Conservation (phyloP, 2,888 invertebrate genomes). For the Quadroppia sp. region DNA sequence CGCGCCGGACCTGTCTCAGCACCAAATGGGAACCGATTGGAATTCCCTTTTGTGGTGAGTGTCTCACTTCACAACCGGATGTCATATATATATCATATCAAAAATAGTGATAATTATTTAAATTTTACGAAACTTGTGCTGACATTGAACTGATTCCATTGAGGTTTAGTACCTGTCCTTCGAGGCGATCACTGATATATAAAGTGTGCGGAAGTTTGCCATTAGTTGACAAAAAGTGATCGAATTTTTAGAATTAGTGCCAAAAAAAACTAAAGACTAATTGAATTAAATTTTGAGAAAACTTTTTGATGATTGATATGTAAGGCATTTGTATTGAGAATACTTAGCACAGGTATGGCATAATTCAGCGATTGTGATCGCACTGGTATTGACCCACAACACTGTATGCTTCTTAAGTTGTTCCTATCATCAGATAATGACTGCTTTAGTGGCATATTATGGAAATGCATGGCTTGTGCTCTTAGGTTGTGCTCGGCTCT, state of each 20-base stretch:
- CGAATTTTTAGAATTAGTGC: not conserved
- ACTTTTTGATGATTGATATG: not conserved
- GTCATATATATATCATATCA: not conserved
- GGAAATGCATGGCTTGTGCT: slow-evolving; percentile 34
- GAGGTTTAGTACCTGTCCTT: slow-evolving; percentile 5
- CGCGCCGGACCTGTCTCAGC: slow-evolving; percentile 71
- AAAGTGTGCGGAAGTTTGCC: slow-evolving; percentile 19
- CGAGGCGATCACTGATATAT: not conserved
- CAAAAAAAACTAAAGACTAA: not conserved
- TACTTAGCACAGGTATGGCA: not conserved
- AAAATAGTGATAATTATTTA: not conserved
- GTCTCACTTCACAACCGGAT: not conserved
- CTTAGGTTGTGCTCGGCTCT: not conserved
- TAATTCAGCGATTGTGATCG: slow-evolving; percentile 9
- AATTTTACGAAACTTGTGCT: not conserved
- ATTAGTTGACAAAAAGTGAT: not conserved
- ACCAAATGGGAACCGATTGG: slow-evolving; percentile 77
- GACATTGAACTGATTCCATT: slow-evolving; percentile 25
- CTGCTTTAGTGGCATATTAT: slow-evolving; percentile 21
- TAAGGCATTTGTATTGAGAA: not conserved
- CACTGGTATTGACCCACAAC: slow-evolving; percentile 37
- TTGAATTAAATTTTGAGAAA: not conserved
- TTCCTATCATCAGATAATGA: slow-evolving; percentile 31
- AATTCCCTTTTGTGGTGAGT: slow-evolving; percentile 90
- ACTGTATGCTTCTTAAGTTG: slow-evolving; percentile 17